Base-by-base conservation (phyloP, 2,113 vertebrate species). In the Uria lomvia region DNA sequence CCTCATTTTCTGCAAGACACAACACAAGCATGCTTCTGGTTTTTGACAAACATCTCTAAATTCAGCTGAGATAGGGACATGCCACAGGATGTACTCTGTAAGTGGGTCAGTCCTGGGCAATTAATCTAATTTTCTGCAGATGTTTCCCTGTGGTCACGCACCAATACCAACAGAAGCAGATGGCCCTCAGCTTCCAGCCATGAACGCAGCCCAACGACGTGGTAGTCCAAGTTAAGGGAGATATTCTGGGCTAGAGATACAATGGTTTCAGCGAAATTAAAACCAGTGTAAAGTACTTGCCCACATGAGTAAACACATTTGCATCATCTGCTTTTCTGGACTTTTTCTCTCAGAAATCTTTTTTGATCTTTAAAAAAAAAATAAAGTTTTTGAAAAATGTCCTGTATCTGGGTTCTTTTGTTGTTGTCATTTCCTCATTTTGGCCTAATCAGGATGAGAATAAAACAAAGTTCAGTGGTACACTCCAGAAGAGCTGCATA, bases 121-220 rank as follows among this genome's bases (percentile, higher is more conserved):
- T 43, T 49, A 62, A 47, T 82, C 17, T 65, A 22, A 24, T 59
- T 74, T 70, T 87, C 47, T 14, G 3, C 20, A 52, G 38, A 42
- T 11, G 10, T 21, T 66, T 76, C 13, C 29, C 22, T 43, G 36
- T 55, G 22, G 23, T 26, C 12, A 19, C 9, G 8, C 21, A 85
- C 5, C 7, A 32, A 32, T 47, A 30, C 8, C 15, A 45, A 9
- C 1, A 71, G 38, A 52, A 40, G 34, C 22, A 52, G 12, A 5
- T 74, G n/a, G 5, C 16, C 14, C 15, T 73, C 27, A 49, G 15
- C 45, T 86, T 70, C 7, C 20, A 76, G 13, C 11, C 36, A 43
- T 2, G 1, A 88, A 30, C 0, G 2, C 11, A 92, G 23, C 3
- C 42, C 38, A 32, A 34, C 45, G 4, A 72, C 0, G 5, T 24